A percentile compares a stretch with the other conserved stretches of the same genome.
phyloP scores from a whole-genome alignment of 1,140 invertebrate genomes.

The Acyrthosiphon pisum region DNA sequence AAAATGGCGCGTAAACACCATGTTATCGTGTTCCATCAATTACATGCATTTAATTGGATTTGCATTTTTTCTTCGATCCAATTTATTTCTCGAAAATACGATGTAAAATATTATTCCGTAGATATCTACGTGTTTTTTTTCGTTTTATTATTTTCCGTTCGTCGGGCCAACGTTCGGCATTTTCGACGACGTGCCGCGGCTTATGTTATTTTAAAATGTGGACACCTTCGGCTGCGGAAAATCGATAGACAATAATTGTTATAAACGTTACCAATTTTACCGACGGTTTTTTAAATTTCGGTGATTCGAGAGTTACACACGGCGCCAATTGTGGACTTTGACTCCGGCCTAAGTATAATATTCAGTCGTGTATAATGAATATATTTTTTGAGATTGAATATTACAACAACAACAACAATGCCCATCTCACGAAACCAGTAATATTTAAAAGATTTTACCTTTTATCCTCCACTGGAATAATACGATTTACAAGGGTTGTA shows the following conservation, averaged over 20 bases:
- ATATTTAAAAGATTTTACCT: too few relatives aligned
- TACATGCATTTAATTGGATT: neutral
- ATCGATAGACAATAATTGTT: too few relatives aligned
- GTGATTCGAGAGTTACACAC: neutral
- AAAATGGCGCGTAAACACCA: neutral
- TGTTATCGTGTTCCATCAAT: neutral
- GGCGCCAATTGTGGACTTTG: too few relatives aligned
- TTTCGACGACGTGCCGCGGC: neutral
- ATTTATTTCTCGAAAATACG: neutral
- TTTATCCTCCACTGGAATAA: too few relatives aligned
- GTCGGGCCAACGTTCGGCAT: neutral
- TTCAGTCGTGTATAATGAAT: too few relatives aligned
- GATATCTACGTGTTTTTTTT: neutral
- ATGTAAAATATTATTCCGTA: neutral
- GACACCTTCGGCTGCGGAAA: neutral
- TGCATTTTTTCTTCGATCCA: neutral
- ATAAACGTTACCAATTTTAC: neutral
- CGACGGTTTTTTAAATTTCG: neutral
- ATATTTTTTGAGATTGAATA: too few relatives aligned
- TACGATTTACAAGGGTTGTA: too few relatives aligned
- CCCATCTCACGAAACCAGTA: too few relatives aligned
- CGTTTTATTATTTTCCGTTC: neutral
- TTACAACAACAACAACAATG: too few relatives aligned
- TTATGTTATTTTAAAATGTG: constrained; percentile 6
- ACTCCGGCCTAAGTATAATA: too few relatives aligned